phyloP scores from a whole-genome alignment of 2,797 vertebrate species.

The Rhinophrynus dorsalis region DNA sequence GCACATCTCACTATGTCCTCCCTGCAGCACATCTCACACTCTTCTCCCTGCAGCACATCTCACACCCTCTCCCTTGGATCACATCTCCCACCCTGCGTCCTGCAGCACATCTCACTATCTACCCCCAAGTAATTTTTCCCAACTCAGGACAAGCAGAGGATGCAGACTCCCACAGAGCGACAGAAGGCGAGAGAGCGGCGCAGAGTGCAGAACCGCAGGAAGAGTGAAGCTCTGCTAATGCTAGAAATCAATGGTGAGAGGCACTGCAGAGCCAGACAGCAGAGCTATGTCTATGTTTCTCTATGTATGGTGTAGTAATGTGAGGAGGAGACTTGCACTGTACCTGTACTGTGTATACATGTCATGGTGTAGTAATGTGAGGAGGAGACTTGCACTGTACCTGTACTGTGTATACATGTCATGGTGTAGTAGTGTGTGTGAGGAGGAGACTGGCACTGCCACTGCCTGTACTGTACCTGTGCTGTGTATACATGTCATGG shows the following conservation, averaged over 20 bases:
- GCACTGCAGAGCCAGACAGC: not conserved
- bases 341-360: too few species aligned
- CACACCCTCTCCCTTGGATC: not conserved
- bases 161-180: constrained; percentile 54
- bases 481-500: too few species aligned
- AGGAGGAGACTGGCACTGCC: too few species aligned
- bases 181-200: constrained; percentile 56
- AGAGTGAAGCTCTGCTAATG: constrained; percentile 59
- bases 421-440: too few species aligned
- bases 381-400: too few species aligned
- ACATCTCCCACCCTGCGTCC: not conserved
- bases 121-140: not conserved
- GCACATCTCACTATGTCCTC: not conserved
- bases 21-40: not conserved
- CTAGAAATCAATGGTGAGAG: constrained; percentile 61
- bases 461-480: too few species aligned
- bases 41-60: not conserved
- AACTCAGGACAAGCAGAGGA: constrained; percentile 52
- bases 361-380: too few species aligned
- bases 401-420: too few species aligned
- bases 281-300: too few species aligned
- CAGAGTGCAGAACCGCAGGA: constrained; percentile 52
- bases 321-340: too few species aligned
- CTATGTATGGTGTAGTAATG: too few species aligned
- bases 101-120: not conserved